These are phyloP conservation scores for Scolopax rusticola DNA, from an alignment of 2,797 vertebrate species.

Conservation along the genomic window DNA sequence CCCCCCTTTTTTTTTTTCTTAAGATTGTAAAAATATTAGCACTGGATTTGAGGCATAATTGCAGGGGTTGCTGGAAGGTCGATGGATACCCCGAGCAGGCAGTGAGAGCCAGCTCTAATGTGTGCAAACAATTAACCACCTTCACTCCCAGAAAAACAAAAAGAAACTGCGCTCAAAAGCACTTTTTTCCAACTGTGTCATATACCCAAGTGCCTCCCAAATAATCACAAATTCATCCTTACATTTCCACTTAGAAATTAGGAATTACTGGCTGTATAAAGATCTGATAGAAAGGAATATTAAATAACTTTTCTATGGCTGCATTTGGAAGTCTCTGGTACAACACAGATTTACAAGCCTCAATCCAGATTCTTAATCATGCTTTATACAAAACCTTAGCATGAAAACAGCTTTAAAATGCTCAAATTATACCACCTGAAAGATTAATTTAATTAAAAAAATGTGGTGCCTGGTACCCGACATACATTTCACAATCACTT, in stretches of 20 bases:
- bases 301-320: background rate
- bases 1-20: background rate
- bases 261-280: background rate
- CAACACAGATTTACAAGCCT: background rate
- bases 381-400: background rate
- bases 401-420: background rate
- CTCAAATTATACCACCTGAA: slow-evolving; percentile 5
- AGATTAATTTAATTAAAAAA: slow-evolving; percentile 7
- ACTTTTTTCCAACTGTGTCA: background rate
- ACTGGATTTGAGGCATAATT: background rate
- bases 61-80: background rate
- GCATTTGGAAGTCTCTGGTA: background rate
- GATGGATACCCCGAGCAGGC: background rate
- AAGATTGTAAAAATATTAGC: background rate
- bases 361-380: background rate
- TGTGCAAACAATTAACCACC: background rate
- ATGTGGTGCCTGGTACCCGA: background rate
- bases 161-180: background rate
- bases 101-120: background rate
- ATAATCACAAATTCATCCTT: background rate
- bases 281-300: background rate
- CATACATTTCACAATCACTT: background rate
- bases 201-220: background rate
- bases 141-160: background rate
- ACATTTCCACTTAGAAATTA: background rate